Evolutionary conservation across 92 coral and sea anemone species (phyloP).

Genomic region (Parazoanthus darwini): DNA sequence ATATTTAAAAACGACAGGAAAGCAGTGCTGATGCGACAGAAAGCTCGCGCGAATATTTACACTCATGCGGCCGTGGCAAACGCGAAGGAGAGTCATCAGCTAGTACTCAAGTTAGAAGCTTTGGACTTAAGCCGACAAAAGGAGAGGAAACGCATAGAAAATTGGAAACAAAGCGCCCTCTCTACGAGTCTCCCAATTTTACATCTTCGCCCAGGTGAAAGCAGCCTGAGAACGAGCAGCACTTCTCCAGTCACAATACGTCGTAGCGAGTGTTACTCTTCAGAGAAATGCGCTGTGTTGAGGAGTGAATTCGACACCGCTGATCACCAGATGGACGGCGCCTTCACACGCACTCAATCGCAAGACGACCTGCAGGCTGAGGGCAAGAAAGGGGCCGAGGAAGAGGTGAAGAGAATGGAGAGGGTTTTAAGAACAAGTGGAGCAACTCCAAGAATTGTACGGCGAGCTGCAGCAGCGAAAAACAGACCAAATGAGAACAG

Average conservation of each 20-base stretch:
- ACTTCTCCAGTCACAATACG: not conserved
- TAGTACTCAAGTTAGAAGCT: slow-evolving; percentile 30
- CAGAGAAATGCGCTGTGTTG: not conserved
- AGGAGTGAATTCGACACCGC: not conserved
- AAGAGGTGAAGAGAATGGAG: not conserved
- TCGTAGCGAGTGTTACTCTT: not conserved
- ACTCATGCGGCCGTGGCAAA: slow-evolving; percentile 18
- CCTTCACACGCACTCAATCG: not conserved
- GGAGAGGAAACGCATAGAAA: slow-evolving; percentile 15
- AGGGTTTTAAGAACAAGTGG: not conserved
- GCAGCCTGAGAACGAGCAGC: not conserved
- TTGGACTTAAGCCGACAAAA: slow-evolving; percentile 8
- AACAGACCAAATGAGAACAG: not conserved
- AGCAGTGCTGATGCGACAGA: not conserved
- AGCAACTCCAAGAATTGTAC: slow-evolving; percentile 4
- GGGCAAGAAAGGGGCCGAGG: not conserved
- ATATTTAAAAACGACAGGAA: not conserved
- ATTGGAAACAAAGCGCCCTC: not conserved
- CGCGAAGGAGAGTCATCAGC: slow-evolving; percentile 10
- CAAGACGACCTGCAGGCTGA: not conserved
- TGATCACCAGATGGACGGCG: not conserved
- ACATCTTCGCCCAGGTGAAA: not conserved
- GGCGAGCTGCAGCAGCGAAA: not conserved
- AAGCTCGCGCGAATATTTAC: slow-evolving; percentile 1
- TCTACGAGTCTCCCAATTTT: slow-evolving; percentile 4